Percentiles rank a stretch among this genome's conserved stretches.
phyloP scores from a whole-genome alignment of 2,113 vertebrate species.

The Phylloscopus trochilus region DNA sequence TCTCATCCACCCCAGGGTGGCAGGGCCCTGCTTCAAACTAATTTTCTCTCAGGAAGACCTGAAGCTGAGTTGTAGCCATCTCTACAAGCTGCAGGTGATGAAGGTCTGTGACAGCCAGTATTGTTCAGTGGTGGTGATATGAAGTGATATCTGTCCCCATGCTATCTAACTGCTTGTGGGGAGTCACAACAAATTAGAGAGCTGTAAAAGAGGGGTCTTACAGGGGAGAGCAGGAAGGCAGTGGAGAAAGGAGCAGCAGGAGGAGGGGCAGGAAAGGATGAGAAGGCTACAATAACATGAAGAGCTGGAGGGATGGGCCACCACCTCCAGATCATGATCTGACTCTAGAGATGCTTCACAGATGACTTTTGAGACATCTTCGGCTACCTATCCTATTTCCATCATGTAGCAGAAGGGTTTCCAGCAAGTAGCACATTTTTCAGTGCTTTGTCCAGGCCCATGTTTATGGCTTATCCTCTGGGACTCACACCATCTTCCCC shows the following conservation, averaged over 20 bases:
- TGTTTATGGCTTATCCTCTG: neutral
- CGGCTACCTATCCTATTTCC: neutral
- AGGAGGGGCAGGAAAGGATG: neutral
- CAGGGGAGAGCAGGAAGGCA: neutral
- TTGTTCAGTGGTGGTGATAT: fast-evolving
- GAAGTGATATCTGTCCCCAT: neutral
- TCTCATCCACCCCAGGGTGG: neutral
- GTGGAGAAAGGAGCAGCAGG: neutral
- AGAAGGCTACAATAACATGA: neutral
- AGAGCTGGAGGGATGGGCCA: neutral
- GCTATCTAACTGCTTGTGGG: neutral
- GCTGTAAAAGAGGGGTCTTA: neutral
- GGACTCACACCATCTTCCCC: neutral
- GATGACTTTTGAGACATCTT: neutral
- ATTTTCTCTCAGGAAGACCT: neutral
- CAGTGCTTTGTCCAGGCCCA: neutral
- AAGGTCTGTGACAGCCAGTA: neutral
- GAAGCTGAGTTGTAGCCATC: neutral
- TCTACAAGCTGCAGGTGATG: neutral
- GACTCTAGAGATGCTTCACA: neutral
- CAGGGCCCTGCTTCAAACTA: neutral
- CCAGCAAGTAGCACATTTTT: neutral
- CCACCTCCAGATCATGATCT: neutral
- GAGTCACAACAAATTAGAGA: neutral
- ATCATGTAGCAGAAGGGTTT: neutral